Conservation (phyloP, 2,113 vertebrate species). For the Zosterops japonicus region DNA sequence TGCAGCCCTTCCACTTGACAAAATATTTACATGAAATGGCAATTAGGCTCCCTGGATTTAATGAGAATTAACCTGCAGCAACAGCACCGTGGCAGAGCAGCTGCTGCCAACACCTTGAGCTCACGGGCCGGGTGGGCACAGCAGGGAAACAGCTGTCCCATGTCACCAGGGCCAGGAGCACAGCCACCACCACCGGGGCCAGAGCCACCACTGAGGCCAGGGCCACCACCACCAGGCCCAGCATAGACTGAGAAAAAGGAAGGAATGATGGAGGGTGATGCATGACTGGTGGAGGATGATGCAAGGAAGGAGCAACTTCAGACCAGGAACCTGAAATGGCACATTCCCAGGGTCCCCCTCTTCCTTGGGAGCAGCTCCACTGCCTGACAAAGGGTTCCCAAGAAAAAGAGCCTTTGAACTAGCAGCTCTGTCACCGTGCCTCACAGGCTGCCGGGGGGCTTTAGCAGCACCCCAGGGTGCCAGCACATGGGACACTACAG, state of each 20-base stretch:
- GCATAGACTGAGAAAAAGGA: fast-evolving
- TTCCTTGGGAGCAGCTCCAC: neutral
- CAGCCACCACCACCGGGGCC: neutral
- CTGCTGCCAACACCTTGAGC: neutral
- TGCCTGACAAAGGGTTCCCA: neutral
- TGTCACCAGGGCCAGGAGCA: neutral
- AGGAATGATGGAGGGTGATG: neutral
- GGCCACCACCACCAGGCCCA: neutral
- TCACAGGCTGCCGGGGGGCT: neutral
- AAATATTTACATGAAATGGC: neutral
- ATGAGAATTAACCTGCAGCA: neutral
- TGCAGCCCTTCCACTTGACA: neutral
- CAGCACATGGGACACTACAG: neutral
- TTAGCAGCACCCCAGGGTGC: neutral
- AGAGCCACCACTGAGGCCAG: fast-evolving
- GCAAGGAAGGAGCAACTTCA: neutral
- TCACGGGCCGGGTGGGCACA: fast-evolving
- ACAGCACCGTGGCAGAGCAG: neutral
- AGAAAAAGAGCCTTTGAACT: fast-evolving
- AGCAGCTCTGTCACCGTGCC: neutral
- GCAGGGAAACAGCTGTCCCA: neutral
- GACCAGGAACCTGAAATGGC: fast-evolving
- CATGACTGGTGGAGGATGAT: neutral
- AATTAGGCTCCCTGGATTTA: neutral
- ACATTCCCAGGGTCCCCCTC: neutral